Conservation (phyloP, 1,140 invertebrate species). For the Drosophila yakuba region DNA sequence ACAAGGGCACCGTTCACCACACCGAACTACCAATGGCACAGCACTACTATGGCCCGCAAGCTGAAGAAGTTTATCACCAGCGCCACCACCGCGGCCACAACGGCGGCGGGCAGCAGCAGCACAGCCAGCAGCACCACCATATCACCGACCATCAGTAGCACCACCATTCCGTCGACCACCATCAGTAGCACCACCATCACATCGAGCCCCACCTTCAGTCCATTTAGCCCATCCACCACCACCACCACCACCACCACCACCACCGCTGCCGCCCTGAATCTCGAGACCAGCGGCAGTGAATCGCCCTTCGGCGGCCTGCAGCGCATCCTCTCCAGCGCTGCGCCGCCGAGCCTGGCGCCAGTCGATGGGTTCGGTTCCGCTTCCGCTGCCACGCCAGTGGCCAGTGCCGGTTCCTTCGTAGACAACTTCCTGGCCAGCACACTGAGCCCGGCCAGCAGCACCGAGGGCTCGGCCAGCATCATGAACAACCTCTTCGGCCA, state of each 20-base stretch:
- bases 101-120: conserved; percentile 84
- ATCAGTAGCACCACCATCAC: conserved; percentile 69
- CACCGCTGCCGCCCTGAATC: conserved; percentile 23
- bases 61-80: conserved; percentile 85
- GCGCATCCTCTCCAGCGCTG: conserved; percentile 69
- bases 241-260: conserved; percentile 26
- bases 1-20: conserved; percentile 85
- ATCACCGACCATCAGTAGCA: conserved; percentile 17
- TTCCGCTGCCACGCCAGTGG: conserved; percentile 47
- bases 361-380: conserved; percentile 66
- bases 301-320: conserved; percentile 66
- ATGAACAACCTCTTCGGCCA: conserved; percentile 84
- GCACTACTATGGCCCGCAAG: conserved; percentile 85
- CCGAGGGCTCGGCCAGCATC: conserved; percentile 81
- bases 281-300: conserved; percentile 62
- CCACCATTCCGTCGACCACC: conserved; percentile 17
- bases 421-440: conserved; percentile 53
- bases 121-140: conserved; percentile 71
- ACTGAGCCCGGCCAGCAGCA: conserved; percentile 82
- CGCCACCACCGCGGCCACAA: conserved; percentile 86
- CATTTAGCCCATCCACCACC: conserved; percentile 20
- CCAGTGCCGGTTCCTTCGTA: conserved; percentile 21
- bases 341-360: conserved; percentile 51
- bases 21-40: conserved; percentile 76
- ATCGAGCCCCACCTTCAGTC: conserved; percentile 80